Evolutionary conservation across 2,113 vertebrate species (phyloP).

Genomic region (Epinephelus moara): DNA sequence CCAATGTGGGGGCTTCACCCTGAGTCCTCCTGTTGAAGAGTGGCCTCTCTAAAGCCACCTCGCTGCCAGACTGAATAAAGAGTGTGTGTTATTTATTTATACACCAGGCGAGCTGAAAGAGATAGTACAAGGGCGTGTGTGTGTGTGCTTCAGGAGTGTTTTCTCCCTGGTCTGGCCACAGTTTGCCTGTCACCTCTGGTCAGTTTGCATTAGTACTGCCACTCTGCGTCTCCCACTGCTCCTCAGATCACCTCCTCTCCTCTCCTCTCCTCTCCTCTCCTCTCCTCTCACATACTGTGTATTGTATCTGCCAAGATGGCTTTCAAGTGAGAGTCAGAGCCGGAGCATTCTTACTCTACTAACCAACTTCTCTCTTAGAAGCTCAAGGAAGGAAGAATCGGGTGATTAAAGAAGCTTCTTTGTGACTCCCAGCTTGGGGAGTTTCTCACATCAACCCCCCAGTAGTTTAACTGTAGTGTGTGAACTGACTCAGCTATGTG

Average conservation of each 20-base stretch:
- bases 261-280: slow-evolving; percentile 37
- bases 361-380: slow-evolving; percentile 19
- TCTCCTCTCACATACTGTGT: slow-evolving; percentile 30
- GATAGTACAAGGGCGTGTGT: slow-evolving; percentile 4
- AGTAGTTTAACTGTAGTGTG: slow-evolving; percentile 3
- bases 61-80: slow-evolving; percentile 56
- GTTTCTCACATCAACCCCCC: slow-evolving; percentile 21
- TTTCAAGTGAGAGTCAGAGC: slow-evolving; percentile 35
- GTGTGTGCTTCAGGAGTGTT: slow-evolving; percentile 35
- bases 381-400: slow-evolving; percentile 10
- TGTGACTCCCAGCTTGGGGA: slow-evolving; percentile 26
- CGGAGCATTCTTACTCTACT: slow-evolving; percentile 32
- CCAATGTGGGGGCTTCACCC: slow-evolving; percentile 42
- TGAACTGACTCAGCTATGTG: slow-evolving; percentile 39
- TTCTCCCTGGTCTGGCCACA: slow-evolving; percentile 63
- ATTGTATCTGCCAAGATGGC: slow-evolving; percentile 41
- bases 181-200: slow-evolving; percentile 72
- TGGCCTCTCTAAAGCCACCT: slow-evolving; percentile 52
- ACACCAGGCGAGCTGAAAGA: slow-evolving; percentile 39
- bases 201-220: slow-evolving; percentile 67
- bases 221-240: slow-evolving; percentile 57
- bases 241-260: slow-evolving; percentile 60
- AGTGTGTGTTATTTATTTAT: slow-evolving; percentile 33
- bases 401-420: slow-evolving; percentile 36
- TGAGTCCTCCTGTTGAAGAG: slow-evolving; percentile 39